phyloP scores from a whole-genome alignment of 53 echinoderm and acorn worm species.

The Astropecten irregularis region DNA sequence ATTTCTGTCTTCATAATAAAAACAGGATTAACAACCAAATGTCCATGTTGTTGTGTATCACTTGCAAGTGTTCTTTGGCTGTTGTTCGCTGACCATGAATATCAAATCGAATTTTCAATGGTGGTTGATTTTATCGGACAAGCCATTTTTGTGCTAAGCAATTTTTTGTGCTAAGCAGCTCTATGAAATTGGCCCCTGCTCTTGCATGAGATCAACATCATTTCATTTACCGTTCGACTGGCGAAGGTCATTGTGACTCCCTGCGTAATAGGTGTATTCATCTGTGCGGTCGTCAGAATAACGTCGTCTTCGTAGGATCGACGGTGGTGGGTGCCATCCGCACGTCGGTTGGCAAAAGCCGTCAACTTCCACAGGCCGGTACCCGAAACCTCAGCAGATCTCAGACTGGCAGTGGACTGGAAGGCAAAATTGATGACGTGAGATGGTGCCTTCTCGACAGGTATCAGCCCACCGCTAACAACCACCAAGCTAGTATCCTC shows the following conservation, averaged over 20 bases:
- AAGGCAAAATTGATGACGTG: conserved; percentile 31
- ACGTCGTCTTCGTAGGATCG: neutral
- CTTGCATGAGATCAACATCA: no score
- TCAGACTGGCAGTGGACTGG: neutral
- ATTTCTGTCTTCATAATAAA: no score
- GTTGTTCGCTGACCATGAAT: no score
- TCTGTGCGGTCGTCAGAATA: neutral
- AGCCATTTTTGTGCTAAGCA: no score
- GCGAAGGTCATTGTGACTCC: neutral
- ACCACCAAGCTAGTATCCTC: conserved; percentile 19
- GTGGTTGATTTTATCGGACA: no score
- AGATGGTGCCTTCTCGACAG: neutral
- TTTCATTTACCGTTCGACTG: neutral
- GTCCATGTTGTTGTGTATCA: no score
- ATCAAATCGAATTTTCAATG: no score
- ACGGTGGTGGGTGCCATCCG: conserved; percentile 40
- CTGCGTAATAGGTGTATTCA: neutral
- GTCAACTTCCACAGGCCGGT: conserved; percentile 43
- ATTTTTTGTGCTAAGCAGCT: no score
- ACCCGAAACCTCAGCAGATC: neutral
- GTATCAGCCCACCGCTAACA: neutral
- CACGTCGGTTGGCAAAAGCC: conserved; percentile 50
- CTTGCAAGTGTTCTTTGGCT: no score
- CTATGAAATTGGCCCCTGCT: no score
- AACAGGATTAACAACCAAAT: no score